Evolutionary conservation across 2,113 vertebrate genomes (phyloP).

Genomic region (Anoura caudifer): DNA sequence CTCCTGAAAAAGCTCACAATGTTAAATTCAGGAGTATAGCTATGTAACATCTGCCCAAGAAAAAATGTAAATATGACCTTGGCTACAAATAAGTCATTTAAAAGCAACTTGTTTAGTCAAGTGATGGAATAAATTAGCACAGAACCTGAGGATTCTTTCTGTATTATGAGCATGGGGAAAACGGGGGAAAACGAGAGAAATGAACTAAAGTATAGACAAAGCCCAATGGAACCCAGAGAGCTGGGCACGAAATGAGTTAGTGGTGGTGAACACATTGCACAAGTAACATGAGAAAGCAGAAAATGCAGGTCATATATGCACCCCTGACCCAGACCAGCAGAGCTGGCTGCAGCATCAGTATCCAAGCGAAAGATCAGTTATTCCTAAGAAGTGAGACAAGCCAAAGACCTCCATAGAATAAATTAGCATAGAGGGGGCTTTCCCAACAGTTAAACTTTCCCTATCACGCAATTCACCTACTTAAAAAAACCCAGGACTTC

Average conservation of each 20-base stretch:
- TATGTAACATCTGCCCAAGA: not conserved
- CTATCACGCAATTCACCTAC: conserved; percentile 38
- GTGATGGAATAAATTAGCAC: not conserved
- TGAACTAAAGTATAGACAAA: conserved; percentile 56
- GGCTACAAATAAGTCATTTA: conserved; percentile 47
- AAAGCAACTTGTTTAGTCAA: conserved; percentile 37
- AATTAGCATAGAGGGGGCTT: conserved; percentile 61
- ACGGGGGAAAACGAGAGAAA: conserved; percentile 37
- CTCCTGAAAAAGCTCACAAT: conserved; percentile 11
- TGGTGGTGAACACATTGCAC: conserved; percentile 71
- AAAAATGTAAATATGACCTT: conserved; percentile 78
- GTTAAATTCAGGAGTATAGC: conserved; percentile 28
- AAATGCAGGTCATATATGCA: conserved; percentile 81
- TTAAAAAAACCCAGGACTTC: conserved; percentile 9
- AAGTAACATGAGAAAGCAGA: conserved; percentile 86
- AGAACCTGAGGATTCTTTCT: conserved; percentile 16
- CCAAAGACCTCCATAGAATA: conserved; percentile 30
- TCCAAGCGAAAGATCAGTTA: conserved; percentile 37
- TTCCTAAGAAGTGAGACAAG: conserved; percentile 11
- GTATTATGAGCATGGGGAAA: not conserved
- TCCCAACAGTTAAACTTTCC: conserved; percentile 67
- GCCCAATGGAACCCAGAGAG: conserved; percentile 50
- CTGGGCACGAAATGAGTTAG: conserved; percentile 60
- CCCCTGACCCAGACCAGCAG: conserved; percentile 70
- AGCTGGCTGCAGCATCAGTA: conserved; percentile 64